phyloP scores from a whole-genome alignment of 2,888 invertebrate genomes.

The Callimorpha dominula region DNA sequence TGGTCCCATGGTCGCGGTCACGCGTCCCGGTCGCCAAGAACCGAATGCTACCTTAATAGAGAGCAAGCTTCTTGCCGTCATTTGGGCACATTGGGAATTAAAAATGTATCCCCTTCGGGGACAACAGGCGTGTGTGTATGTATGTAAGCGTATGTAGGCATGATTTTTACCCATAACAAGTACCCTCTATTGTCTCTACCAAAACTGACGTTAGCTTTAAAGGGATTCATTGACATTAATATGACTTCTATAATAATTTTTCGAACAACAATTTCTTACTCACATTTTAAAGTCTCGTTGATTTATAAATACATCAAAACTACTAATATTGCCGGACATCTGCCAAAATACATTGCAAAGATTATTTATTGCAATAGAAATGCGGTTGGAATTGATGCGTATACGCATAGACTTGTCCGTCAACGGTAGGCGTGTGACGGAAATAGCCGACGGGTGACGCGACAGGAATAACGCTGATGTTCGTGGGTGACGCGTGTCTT shows the following conservation, averaged over 20 bases:
- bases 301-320: slow-evolving; percentile 7
- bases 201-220: too few relatives aligned
- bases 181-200: too few relatives aligned
- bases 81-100: too few relatives aligned
- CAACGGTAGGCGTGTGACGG: slow-evolving; percentile 41
- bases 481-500: slow-evolving; percentile 31
- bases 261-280: neutral
- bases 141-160: too few relatives aligned
- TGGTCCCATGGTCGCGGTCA: too few relatives aligned
- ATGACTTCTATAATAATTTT: neutral
- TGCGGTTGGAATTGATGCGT: slow-evolving; percentile 41
- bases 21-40: too few relatives aligned
- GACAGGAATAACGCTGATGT: slow-evolving; percentile 45
- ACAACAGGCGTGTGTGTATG: too few relatives aligned
- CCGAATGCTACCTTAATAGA: too few relatives aligned
- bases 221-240: too few relatives aligned
- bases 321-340: slow-evolving; percentile 17
- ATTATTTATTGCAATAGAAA: slow-evolving; percentile 43
- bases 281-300: neutral
- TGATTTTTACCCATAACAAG: too few relatives aligned
- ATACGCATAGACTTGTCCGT: slow-evolving; percentile 45
- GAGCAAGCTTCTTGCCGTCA: too few relatives aligned
- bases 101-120: too few relatives aligned
- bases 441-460: slow-evolving; percentile 51
- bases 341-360: slow-evolving; percentile 37